These are phyloP conservation scores for Glaucopsyche alexis DNA, from an alignment of 2,888 invertebrate genomes.

Conservation along the genomic window DNA sequence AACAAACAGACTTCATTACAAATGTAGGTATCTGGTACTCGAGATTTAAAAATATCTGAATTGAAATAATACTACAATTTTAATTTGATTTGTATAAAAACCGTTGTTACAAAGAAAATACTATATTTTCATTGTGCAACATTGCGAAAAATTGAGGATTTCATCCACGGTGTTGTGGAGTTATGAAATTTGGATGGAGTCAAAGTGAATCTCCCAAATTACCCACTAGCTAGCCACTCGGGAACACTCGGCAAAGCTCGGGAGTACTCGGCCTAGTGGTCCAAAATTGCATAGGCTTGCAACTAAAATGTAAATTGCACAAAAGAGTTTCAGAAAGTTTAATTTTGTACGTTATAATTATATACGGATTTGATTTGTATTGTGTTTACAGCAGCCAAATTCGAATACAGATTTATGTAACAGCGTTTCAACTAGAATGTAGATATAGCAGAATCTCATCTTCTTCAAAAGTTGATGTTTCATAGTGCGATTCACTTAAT, in stretches of 20 bases:
- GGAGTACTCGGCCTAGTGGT: background rate
- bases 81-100: background rate
- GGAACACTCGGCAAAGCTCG: background rate
- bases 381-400: background rate
- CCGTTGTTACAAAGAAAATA: background rate
- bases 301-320: conserved; percentile 11
- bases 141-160: background rate
- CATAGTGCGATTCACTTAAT: no score
- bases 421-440: background rate
- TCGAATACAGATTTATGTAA: background rate
- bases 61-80: background rate
- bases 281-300: conserved; percentile 16
- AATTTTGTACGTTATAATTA: background rate
- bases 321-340: background rate
- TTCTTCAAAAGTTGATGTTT: no score
- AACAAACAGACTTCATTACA: no score
- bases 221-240: background rate
- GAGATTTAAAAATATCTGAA: background rate
- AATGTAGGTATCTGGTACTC: background rate
- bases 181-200: conserved; percentile 24
- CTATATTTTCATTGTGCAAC: background rate
- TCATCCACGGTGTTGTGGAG: background rate
- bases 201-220: conserved; percentile 17
- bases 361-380: background rate
- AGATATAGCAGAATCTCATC: no score